Evolutionary conservation across 2,113 vertebrate genomes (phyloP), one percentile per base, ranked within the genome.

Genomic region (Cyrtonyx montezumae): DNA sequence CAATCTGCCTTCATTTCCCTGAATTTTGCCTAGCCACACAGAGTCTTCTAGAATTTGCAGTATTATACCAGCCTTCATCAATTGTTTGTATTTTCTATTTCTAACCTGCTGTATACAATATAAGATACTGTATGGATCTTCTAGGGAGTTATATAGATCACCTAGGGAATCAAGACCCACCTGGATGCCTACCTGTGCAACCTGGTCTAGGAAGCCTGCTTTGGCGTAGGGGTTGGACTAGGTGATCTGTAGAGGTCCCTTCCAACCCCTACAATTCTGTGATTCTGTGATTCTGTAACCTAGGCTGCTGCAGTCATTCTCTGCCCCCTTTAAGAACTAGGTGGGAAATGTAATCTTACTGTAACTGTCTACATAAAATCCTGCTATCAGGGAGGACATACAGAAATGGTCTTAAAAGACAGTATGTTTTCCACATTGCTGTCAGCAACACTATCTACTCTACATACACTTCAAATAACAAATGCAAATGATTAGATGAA

Each of bases 401-500:
- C 34, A 13, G 6, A 78, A 45, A 43, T 43, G 28, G 6, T 45
- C 73, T 55, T 71, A 63, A 46, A 7, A 61, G 56, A n/a, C 13
- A 69, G 53, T 20, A 76, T 62, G 56, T 48, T 91, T 75, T 90
- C 37, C 65, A 28, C 0, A 0, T 7, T 37, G 61, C 65, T 58
- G 21, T 34, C 75, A 79, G 75, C 2, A 5, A 43, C 26, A 45
- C 40, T 58, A 22, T 71, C 81, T 48, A 34, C 45, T 79, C 85
- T 34, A 58, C 1, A 2, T 70, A 62, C 62, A 51, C 93, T 90
- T 79, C 76, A 81, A 83, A 75, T 61, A 74, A 79, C 43, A 70
- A 86, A 80, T 55, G 73, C 61, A 91, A 92, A 65, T 53, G 18
- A 74, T 74, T 77, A 73, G 61, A 87, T 90, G 85, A 91, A 86